phyloP scores from a whole-genome alignment of 1,140 invertebrate genomes.

The Musca vetustissima region DNA sequence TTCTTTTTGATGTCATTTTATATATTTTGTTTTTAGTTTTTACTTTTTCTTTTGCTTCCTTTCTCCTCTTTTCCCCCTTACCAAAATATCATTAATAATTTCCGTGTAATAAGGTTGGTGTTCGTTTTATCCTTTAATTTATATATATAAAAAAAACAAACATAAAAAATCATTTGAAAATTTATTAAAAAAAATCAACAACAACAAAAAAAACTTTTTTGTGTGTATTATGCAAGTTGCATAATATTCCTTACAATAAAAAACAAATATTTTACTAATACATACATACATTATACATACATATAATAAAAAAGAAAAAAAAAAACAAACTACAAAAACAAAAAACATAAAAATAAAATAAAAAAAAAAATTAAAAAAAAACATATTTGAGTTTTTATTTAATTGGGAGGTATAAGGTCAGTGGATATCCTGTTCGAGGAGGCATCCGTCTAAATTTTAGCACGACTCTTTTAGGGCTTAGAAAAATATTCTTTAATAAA shows the following conservation, averaged over 20 bases:
- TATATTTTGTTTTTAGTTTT: conserved; percentile 16
- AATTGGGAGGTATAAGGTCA: too few species aligned
- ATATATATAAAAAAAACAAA: conserved; percentile 1
- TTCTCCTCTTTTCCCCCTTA: too few species aligned
- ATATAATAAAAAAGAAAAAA: conserved; percentile 37
- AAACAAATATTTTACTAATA: conserved; percentile 45
- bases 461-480: too few species aligned
- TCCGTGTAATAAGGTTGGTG: conserved; percentile 30
- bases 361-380: not conserved
- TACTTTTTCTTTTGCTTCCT: not conserved
- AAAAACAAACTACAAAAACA: conserved; percentile 38
- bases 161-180: conserved; percentile 11
- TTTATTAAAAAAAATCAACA: not conserved
- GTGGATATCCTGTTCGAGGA: too few species aligned
- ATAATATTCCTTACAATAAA: conserved; percentile 33
- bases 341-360: conserved; percentile 27
- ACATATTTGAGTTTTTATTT: too few species aligned
- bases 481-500: too few species aligned
- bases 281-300: conserved; percentile 29
- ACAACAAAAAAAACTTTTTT: conserved; percentile 24
- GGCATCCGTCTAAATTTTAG: too few species aligned
- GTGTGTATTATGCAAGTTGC: conserved; percentile 32
- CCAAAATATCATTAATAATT: too few species aligned
- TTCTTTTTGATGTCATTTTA: not conserved
- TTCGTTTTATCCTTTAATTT: conserved; percentile 30